Percentiles rank a stretch among this genome's conserved stretches.
Evolutionary conservation across 2,888 invertebrate species (phyloP).

Genomic region (Lamellibrachia satsuma): DNA sequence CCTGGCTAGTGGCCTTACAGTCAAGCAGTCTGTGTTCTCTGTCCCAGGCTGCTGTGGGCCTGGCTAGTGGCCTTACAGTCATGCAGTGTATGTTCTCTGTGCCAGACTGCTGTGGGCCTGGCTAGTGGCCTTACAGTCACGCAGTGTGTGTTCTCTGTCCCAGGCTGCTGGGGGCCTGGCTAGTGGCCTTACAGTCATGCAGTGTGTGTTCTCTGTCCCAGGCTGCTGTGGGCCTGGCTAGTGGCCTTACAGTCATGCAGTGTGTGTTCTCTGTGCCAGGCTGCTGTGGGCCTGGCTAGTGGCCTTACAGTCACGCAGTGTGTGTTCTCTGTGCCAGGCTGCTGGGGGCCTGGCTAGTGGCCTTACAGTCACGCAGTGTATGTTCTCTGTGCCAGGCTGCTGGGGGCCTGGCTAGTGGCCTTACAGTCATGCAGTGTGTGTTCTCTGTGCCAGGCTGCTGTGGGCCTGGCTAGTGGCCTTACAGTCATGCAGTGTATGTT

Average conservation of each 20-base stretch:
- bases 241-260: not conserved
- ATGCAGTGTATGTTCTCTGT: not conserved
- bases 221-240: not conserved
- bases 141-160: not conserved
- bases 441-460: not conserved
- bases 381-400: not conserved
- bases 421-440: not conserved
- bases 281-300: not conserved
- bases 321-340: too few species aligned
- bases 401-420: not conserved
- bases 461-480: not conserved
- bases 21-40: not conserved
- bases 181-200: not conserved
- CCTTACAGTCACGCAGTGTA: not conserved
- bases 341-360: not conserved
- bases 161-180: not conserved
- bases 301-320: not conserved
- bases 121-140: not conserved
- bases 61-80: not conserved
- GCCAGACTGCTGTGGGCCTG: not conserved
- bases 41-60: not conserved
- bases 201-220: not conserved
- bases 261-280: not conserved
- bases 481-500: not conserved
- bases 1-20: not conserved